A percentile compares a stretch with the other conserved stretches of the same genome.
phyloP scores from a whole-genome alignment of 1,140 invertebrate species.

The Dinothrombium tinctorium region DNA sequence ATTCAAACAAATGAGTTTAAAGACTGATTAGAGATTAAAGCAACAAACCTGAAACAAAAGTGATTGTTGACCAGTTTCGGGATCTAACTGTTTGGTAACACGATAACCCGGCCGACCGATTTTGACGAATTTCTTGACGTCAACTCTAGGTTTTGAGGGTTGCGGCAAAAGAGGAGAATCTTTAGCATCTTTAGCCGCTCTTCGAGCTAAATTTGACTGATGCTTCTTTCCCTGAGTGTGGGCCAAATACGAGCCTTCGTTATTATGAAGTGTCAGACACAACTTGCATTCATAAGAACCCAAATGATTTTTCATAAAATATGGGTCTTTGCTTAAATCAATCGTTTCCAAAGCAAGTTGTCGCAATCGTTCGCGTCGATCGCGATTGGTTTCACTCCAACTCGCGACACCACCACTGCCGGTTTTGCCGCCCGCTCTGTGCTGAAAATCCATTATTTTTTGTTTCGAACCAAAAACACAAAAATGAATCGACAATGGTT shows the following conservation, averaged over 20 bases:
- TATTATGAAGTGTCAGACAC: constrained; percentile 94
- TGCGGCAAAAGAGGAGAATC: constrained; percentile 70
- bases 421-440: constrained; percentile 91
- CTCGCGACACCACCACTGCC: constrained; percentile 95
- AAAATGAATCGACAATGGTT: no score
- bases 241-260: constrained; percentile 96
- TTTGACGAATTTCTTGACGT: constrained; percentile 98
- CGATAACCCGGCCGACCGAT: constrained; percentile 97
- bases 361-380: constrained; percentile 76
- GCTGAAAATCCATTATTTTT: constrained; percentile 99
- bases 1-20: no score
- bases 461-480: no score
- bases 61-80: constrained; percentile 81
- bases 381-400: constrained; percentile 91
- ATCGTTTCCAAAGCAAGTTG: constrained; percentile 95
- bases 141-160: constrained; percentile 78
- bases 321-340: constrained; percentile 93
- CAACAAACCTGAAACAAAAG: constrained; percentile 92
- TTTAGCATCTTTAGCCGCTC: constrained; percentile 96
- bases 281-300: constrained; percentile 98
- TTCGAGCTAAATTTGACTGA: constrained; percentile 89
- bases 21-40: constrained; percentile 32
- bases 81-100: constrained; percentile 93
- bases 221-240: constrained; percentile 99
- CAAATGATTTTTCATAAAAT: constrained; percentile 98